phyloP scores from a whole-genome alignment of 2,888 invertebrate species.

The Hybos culiciformis region DNA sequence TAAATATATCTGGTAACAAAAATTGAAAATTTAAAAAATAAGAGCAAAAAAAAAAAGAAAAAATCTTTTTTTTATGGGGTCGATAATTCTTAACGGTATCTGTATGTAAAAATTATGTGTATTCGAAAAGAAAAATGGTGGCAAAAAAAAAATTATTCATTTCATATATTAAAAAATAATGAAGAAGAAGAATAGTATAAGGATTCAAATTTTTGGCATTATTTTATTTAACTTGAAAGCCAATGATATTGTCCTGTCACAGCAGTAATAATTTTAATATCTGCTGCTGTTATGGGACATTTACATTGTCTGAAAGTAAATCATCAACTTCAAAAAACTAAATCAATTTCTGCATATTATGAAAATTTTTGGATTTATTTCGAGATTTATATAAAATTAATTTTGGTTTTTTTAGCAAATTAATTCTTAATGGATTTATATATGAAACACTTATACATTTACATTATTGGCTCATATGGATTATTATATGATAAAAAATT shows the following conservation, averaged over 20 bases:
- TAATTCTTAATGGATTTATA: no score
- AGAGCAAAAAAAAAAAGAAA: constrained; percentile 1
- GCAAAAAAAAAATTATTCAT: no score
- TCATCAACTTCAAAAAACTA: no score
- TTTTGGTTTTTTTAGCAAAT: no score
- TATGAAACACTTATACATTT: no score
- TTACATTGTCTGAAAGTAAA: constrained; percentile 42
- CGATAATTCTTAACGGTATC: not conserved
- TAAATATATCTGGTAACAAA: not conserved
- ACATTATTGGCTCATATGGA: no score
- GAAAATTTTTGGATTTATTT: no score
- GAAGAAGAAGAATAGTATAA: no score
- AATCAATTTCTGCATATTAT: no score
- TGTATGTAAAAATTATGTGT: not conserved
- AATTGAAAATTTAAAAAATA: not conserved
- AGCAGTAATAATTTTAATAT: constrained; percentile 66
- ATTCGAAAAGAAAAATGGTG: no score
- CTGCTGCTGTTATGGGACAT: constrained; percentile 93
- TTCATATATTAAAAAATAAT: not conserved
- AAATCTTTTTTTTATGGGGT: not conserved
- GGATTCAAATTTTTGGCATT: not conserved
- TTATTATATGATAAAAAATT: no score
- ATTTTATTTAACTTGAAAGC: constrained; percentile 34
- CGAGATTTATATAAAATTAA: no score
- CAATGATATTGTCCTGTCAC: constrained; percentile 96